These are phyloP conservation scores for Sciurus niger DNA, from an alignment of 2,113 vertebrate species.

Conservation along the genomic window DNA sequence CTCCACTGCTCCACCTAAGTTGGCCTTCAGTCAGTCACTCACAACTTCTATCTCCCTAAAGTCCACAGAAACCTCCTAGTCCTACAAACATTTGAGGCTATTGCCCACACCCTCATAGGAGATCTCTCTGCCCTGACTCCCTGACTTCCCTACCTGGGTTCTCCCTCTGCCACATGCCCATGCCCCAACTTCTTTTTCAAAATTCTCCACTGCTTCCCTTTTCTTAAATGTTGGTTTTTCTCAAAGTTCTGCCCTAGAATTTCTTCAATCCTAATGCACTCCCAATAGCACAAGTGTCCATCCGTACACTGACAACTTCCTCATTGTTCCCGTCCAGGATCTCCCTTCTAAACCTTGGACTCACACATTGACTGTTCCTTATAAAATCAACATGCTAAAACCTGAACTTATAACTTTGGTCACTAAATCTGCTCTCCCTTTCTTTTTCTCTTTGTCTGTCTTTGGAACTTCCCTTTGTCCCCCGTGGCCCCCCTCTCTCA, in stretches of 20 bases:
- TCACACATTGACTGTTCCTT: background rate
- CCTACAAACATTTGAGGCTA: background rate
- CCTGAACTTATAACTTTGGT: background rate
- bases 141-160: background rate
- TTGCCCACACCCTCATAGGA: background rate
- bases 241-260: background rate
- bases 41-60: background rate
- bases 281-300: background rate
- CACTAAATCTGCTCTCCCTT: background rate
- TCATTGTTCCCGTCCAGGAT: background rate
- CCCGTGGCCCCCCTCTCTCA: background rate
- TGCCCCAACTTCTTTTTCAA: background rate
- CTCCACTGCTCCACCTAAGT: slow-evolving; percentile 15
- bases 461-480: background rate
- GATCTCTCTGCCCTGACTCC: background rate
- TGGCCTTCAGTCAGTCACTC: background rate
- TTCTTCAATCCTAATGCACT: background rate
- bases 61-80: background rate
- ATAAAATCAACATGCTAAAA: background rate
- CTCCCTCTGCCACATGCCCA: background rate
- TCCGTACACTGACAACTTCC: background rate
- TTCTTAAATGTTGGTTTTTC: slow-evolving; percentile 20
- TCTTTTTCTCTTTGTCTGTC: background rate
- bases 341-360: background rate
- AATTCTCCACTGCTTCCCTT: background rate